phyloP scores from a whole-genome alignment of 2,888 invertebrate genomes.

The Drosophila lutescens region DNA sequence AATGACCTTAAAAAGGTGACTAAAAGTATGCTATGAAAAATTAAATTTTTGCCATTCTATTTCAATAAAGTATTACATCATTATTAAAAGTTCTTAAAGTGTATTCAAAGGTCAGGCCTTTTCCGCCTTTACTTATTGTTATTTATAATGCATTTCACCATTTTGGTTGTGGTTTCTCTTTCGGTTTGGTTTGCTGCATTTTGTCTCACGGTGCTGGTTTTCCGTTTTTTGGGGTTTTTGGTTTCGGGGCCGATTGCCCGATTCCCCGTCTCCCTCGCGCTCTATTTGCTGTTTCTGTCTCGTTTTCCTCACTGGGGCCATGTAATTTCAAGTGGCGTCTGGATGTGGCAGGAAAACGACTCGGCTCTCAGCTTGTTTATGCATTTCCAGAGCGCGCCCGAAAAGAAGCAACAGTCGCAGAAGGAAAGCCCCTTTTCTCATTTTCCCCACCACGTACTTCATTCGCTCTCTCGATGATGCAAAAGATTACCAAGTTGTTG shows the following conservation, averaged over 20 bases:
- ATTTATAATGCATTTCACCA: constrained; percentile 1
- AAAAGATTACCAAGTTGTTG: constrained; percentile 76
- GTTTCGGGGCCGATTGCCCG: constrained; percentile 1
- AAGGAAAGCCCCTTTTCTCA: background rate
- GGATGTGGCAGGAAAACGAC: constrained; percentile 27
- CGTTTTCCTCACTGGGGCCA: constrained; percentile 28
- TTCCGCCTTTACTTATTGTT: background rate
- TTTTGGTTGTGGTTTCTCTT: constrained; percentile 6
- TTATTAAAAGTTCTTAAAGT: too few species aligned
- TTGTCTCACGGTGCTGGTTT: constrained; percentile 12
- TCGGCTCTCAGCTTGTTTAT: constrained; percentile 61
- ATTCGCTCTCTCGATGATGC: constrained; percentile 74
- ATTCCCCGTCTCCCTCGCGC: constrained; percentile 9
- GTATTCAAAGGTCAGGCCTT: background rate
- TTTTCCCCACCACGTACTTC: constrained; percentile 65
- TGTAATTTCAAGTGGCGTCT: constrained; percentile 62
- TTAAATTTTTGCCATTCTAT: too few species aligned
- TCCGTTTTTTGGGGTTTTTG: background rate
- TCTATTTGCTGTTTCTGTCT: constrained; percentile 14
- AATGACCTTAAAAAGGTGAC: too few species aligned
- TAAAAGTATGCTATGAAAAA: too few species aligned
- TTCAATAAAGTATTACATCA: too few species aligned
- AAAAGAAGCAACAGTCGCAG: constrained; percentile 67
- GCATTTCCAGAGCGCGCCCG: constrained; percentile 61
- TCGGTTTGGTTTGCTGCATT: background rate